phyloP scores from a whole-genome alignment of 2,797 vertebrate genomes.

The Lepus oiostolus region DNA sequence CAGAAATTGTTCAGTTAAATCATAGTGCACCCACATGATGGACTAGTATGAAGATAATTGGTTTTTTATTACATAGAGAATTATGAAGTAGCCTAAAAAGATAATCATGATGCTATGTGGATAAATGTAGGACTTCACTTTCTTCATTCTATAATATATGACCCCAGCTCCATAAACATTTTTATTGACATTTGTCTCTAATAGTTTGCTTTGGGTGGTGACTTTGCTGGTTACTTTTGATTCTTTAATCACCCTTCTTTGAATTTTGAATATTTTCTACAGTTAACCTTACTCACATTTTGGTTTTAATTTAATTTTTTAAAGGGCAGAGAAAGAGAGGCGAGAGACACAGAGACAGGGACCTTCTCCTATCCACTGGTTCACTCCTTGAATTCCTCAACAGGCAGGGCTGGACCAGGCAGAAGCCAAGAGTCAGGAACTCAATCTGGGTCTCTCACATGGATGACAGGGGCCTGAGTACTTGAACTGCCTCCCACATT shows the following conservation, averaged over 20 bases:
- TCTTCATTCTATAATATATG: background rate
- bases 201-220: background rate
- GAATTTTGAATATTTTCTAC: conserved; percentile 11
- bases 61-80: background rate
- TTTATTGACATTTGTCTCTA: background rate
- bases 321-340: too few species aligned
- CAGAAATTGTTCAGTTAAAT: background rate
- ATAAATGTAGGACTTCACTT: background rate
- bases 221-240: background rate
- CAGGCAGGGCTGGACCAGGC: too few species aligned
- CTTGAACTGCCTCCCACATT: too few species aligned
- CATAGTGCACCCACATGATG: background rate
- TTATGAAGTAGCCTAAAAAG: background rate
- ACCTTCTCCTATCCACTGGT: too few species aligned
- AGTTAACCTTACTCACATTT: background rate
- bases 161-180: background rate
- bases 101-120: background rate
- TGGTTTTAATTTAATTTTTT: too few species aligned
- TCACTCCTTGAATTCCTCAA: too few species aligned
- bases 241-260: background rate
- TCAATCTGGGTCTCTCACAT: too few species aligned
- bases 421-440: too few species aligned
- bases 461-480: too few species aligned
- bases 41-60: background rate
- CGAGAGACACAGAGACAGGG: too few species aligned